Base-by-base conservation (phyloP, 2,888 invertebrate genomes). In the Periphyllus acericola region DNA sequence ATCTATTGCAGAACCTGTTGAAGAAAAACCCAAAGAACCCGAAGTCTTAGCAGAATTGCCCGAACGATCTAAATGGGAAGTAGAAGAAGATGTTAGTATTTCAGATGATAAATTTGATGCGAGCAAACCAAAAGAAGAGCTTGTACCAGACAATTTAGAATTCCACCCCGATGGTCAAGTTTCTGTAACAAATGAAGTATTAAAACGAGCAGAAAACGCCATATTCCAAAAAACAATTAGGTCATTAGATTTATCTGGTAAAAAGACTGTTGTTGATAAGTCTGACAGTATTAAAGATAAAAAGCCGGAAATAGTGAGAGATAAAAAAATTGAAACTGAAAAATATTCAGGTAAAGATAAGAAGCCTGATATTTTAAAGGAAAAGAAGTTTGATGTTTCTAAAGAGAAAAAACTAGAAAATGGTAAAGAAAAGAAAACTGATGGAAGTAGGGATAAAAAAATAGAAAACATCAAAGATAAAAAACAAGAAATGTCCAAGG, bases 121-220 rank as follows among this genome's bases (percentile, higher is more conserved):
- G 4, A 89, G 90, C 0, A 91, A 91, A 82, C 90, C 90, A 1
- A 90, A 90, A 8, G 82, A 90, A 90, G 74, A 89, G 90, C 85
- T 19, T 25, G 14, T 55, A 88, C n/a, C 90, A 89, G 34, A 52
- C 34, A 46, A 72, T n/a, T 19, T 40, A 29, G 81, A 68, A 66
- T 5, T 74, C 5, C 60, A 89, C 29, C 83, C 90, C 89, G 89
- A 90, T 90, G 25, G 90, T 90, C 93, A 93, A 87, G 96, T 96
- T 92, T 94, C 95, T 72, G 93, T 95, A 1, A 97, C 97, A 1
- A 96, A 95, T 34, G 97, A 97, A 92, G 96, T 98, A 8, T 92
- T 98, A 82, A 97, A 97, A 91, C 93, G 97, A 90, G 97, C 98
- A 2, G 97, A 98, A 92, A 97, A 97, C 91, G 97, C 96, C 0